phyloP scores from a whole-genome alignment of 92 coral and sea anemone genomes.

The Zoanthus solanderi region DNA sequence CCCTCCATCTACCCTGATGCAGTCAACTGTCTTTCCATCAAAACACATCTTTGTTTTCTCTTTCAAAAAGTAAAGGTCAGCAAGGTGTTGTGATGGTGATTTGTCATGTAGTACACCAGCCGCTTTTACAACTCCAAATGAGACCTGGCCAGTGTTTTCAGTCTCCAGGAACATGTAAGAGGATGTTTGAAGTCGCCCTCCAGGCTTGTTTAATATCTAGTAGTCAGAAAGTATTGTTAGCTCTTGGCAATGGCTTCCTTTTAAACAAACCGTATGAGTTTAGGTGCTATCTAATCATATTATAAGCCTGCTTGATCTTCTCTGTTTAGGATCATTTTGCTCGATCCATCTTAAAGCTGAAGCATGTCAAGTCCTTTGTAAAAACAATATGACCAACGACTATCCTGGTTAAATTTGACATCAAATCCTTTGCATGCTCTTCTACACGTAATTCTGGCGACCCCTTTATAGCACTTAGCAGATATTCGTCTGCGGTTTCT shows the following conservation, averaged over 20 bases:
- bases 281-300: slow-evolving; percentile 50
- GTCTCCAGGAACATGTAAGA: slow-evolving; percentile 48
- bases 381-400: slow-evolving; percentile 55
- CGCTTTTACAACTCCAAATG: slow-evolving; percentile 53
- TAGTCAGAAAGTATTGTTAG: slow-evolving; percentile 46
- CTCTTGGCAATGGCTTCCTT: slow-evolving; percentile 27
- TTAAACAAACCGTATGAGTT: slow-evolving; percentile 29
- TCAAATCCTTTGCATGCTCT: slow-evolving; percentile 51
- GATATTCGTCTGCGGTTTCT: slow-evolving; percentile 55
- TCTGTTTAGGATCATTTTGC: slow-evolving; percentile 38
- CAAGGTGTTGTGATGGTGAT: slow-evolving; percentile 39
- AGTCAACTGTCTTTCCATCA: neutral
- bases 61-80: slow-evolving; percentile 46
- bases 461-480: slow-evolving; percentile 48
- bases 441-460: slow-evolving; percentile 35
- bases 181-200: slow-evolving; percentile 46
- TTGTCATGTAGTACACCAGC: slow-evolving; percentile 53
- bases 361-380: slow-evolving; percentile 60
- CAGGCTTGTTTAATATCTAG: slow-evolving; percentile 34
- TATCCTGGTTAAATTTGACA: slow-evolving; percentile 54
- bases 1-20: slow-evolving; percentile 43
- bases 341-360: slow-evolving; percentile 35
- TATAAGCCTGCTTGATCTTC: slow-evolving; percentile 54
- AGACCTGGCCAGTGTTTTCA: slow-evolving; percentile 56
- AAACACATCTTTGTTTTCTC: slow-evolving; percentile 24